These are phyloP conservation scores for Haliclona indistincta DNA, from an alignment of 37 sponge, comb jelly and placozoan genomes.

Conservation along the genomic window DNA sequence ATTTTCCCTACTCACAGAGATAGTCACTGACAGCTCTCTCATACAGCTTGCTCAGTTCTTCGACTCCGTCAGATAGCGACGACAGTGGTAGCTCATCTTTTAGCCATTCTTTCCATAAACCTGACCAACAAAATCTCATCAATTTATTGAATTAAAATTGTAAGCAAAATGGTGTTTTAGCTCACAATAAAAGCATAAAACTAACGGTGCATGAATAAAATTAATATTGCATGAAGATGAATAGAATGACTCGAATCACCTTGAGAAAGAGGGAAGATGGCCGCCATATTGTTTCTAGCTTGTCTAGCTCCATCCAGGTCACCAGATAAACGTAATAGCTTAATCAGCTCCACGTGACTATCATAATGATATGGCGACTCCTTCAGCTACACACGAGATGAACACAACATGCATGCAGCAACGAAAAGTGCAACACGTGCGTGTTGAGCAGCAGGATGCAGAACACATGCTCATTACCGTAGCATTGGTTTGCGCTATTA, in stretches of 20 bases:
- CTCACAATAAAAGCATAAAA: no score
- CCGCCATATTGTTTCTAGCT: conserved; percentile 63
- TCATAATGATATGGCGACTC: conserved; percentile 70
- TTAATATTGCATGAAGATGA: neutral
- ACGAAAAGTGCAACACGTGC: no score
- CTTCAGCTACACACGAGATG: conserved; percentile 20
- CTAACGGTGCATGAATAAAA: neutral
- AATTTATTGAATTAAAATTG: neutral
- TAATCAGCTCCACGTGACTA: conserved; percentile 62
- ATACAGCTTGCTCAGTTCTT: conserved; percentile 59
- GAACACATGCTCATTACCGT: no score
- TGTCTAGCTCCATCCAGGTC: conserved; percentile 54
- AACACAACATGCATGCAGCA: no score
- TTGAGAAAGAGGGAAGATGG: conserved; percentile 70
- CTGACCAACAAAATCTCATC: conserved; percentile 12
- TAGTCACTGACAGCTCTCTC: conserved; percentile 67
- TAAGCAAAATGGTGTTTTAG: no score
- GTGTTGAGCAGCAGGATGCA: no score
- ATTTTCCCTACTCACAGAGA: conserved; percentile 40
- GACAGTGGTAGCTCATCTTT: conserved; percentile 57
- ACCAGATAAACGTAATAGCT: conserved; percentile 41
- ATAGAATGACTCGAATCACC: conserved; percentile 25
- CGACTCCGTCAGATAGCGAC: conserved; percentile 24
- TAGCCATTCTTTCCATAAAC: conserved; percentile 70
- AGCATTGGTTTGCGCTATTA: no score